Percentiles rank a stretch among this genome's conserved stretches.
Evolutionary conservation across 2,797 vertebrate species (phyloP).

Genomic region (Hozukius guyotensis): DNA sequence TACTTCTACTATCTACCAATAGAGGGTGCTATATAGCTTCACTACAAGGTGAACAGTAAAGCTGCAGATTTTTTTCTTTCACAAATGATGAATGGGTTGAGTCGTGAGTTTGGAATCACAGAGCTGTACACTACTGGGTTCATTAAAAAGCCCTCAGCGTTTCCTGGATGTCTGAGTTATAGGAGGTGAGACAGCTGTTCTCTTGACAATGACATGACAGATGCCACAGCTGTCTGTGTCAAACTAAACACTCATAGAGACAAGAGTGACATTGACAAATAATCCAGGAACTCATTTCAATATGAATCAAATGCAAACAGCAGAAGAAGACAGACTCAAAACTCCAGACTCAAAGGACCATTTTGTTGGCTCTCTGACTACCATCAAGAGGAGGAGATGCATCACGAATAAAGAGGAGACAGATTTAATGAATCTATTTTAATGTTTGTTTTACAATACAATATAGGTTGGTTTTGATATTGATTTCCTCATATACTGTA

Average conservation of each 20-base stretch:
- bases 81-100: constrained; percentile 45
- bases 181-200: background rate
- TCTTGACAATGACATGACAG: background rate
- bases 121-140: constrained; percentile 47
- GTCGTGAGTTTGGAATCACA: background rate
- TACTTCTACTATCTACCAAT: background rate
- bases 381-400: background rate
- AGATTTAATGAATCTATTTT: background rate
- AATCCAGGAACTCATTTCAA: background rate
- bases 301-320: constrained; percentile 3
- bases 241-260: background rate
- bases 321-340: background rate
- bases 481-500: background rate
- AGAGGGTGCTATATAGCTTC: constrained; percentile 40
- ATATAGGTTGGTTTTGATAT: background rate
- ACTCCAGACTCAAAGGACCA: background rate
- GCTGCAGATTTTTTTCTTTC: constrained; percentile 10
- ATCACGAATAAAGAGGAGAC: background rate
- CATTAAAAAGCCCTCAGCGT: background rate
- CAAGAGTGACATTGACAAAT: background rate
- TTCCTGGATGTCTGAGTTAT: background rate
- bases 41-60: constrained; percentile 1
- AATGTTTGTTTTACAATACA: background rate
- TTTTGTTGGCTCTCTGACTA: background rate
- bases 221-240: background rate